These are phyloP conservation scores for Lutjanus campechanus DNA, from an alignment of 2,797 vertebrate genomes.

Conservation along the genomic window DNA sequence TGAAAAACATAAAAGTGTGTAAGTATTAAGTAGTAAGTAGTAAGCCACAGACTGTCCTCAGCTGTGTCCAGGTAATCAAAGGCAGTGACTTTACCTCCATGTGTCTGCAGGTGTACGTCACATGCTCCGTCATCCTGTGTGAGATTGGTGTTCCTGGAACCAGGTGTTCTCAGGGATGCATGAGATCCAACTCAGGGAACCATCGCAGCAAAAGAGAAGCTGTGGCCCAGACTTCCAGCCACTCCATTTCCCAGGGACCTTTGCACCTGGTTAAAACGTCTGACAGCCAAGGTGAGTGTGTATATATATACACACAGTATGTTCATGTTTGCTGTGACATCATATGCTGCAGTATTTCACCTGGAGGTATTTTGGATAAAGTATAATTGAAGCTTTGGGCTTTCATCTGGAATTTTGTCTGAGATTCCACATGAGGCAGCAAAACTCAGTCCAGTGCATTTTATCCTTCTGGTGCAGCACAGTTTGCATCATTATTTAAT, in stretches of 20 bases:
- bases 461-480: too few species aligned
- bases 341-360: too few species aligned
- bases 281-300: constrained; percentile 34
- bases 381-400: too few species aligned
- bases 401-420: too few species aligned
- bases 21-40: too few species aligned
- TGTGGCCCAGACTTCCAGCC: constrained; percentile 46
- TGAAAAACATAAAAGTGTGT: too few species aligned
- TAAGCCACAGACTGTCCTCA: constrained; percentile 30
- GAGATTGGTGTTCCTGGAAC: constrained; percentile 40
- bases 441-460: too few species aligned
- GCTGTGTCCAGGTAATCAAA: too few species aligned
- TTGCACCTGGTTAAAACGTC: constrained; percentile 43
- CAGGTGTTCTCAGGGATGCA: constrained; percentile 72
- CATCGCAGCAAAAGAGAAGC: constrained; percentile 40
- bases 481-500: too few species aligned
- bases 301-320: background rate
- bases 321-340: too few species aligned
- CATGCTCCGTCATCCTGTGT: constrained; percentile 75
- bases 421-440: too few species aligned
- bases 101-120: constrained; percentile 70
- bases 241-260: constrained; percentile 78
- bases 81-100: background rate
- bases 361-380: too few species aligned
- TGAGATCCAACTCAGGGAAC: constrained; percentile 5